Percentiles rank a stretch among this genome's conserved stretches.
Conservation (phyloP, 2,113 vertebrate genomes). For the Melanostigma gelatinosum region DNA sequence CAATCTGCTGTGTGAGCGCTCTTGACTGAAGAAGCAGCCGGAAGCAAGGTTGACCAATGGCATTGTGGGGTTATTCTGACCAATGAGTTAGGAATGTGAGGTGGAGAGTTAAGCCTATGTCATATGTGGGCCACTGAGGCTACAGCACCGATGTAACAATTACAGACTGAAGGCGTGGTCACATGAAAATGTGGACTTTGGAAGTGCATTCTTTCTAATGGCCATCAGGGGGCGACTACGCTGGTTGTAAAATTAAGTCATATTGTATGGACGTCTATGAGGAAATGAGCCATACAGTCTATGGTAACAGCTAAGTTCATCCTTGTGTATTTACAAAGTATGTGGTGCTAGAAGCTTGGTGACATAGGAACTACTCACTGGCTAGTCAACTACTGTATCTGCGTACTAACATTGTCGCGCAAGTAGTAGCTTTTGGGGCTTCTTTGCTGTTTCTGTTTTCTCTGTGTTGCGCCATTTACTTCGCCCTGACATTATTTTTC, state of each 20-base stretch:
- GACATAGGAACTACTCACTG: not conserved
- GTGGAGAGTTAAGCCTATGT: not conserved
- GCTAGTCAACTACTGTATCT: not conserved
- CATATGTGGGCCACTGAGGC: not conserved
- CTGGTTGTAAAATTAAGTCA: not conserved
- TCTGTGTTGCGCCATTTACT: not conserved
- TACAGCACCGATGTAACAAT: not conserved
- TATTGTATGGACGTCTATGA: not conserved
- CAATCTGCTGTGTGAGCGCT: not conserved
- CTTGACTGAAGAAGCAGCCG: not conserved
- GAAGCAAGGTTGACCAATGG: slow-evolving; percentile 3
- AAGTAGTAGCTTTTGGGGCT: not conserved
- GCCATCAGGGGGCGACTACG: not conserved
- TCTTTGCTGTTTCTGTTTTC: not conserved
- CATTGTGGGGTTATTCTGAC: slow-evolving; percentile 3
- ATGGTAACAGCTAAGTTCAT: not conserved
- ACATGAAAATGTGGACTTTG: not conserved
- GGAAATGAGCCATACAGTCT: not conserved
- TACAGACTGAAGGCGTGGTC: not conserved
- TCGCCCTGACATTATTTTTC: not conserved
- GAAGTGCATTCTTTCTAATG: not conserved
- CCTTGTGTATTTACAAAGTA: not conserved
- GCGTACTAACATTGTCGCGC: not conserved
- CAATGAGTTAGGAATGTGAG: slow-evolving; percentile 21
- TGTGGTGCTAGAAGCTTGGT: not conserved